Base-by-base conservation (phyloP, 2,888 invertebrate genomes). In the Phytoseiulus persimilis region DNA sequence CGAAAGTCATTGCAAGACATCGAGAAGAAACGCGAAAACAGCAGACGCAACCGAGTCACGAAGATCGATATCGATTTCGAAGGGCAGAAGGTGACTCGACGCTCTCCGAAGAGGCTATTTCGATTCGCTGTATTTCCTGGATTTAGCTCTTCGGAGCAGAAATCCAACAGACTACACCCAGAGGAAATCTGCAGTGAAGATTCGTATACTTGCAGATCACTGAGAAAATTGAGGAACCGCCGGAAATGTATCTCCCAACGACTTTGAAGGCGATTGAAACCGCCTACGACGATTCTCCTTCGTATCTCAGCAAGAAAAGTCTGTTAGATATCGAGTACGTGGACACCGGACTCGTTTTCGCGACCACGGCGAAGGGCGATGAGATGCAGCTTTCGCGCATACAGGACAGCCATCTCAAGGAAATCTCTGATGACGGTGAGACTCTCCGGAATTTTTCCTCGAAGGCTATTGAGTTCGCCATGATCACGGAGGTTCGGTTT, bases 21-120 rank as follows among this genome's bases (percentile, higher is more conserved):
- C 39, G 89, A 89, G 90, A 94, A 95, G 89, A 94, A 95, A 90
- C 94, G 95, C 90, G 95, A 96, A 92, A 94, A 95, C 90, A 32
- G 87, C 33, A n/a, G 32, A n/a, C 95, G 95, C 0, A 94, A 95
- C 32, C 93, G 94, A 0, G 93, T 94, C 90, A 94, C 94, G 92
- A 96, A 95, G 93, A 94, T 96, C 90, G 95, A 95, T 0, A 94
- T 97, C 83, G 97, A 97, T 93, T 95, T 97, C 92, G 95, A 95
- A 32, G 95, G 95, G 32, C 90, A 92, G 2, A 91, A 91, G 90
- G 92, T 93, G n/a, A n/a, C n/a, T n/a, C n/a, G n/a, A n/a, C n/a
- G n/a, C n/a, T n/a, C n/a, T n/a, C n/a, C n/a, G n/a, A n/a, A n/a
- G n/a, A n/a, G n/a, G n/a, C n/a, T n/a, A n/a, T n/a, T n/a, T n/a